phyloP scores from a whole-genome alignment of 1,140 invertebrate species.

The Euwallacea fornicatus region DNA sequence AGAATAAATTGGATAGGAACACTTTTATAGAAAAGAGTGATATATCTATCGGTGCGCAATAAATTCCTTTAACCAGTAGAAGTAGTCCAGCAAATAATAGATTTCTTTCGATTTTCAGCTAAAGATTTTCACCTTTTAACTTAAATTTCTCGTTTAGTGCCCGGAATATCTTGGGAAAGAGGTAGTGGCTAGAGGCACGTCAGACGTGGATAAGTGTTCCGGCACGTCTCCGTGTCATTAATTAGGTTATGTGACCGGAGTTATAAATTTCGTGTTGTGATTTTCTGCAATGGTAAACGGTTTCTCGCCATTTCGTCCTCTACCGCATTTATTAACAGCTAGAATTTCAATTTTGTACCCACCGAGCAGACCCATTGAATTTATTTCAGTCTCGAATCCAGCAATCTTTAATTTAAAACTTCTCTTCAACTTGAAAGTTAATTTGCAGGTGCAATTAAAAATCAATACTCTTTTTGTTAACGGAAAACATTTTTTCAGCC shows the following conservation, averaged over 20 bases:
- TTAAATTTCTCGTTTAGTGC: conserved; percentile 10
- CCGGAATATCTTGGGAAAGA: conserved; percentile 1
- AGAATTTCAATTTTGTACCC: not conserved
- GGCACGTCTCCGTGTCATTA: conserved; percentile 16
- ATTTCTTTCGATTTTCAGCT: conserved; percentile 12
- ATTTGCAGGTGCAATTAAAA: conserved; percentile 7
- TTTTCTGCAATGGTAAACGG: conserved; percentile 17
- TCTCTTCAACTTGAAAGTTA: not conserved
- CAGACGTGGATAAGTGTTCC: conserved; percentile 15
- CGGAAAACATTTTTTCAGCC: conserved; percentile 6
- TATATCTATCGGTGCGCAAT: conserved; percentile 4
- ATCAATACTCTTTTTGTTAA: conserved; percentile 1
- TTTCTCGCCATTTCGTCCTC: conserved; percentile 3
- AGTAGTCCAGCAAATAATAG: conserved; percentile 16
- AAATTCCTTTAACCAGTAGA: conserved; percentile 6
- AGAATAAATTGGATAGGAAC: not conserved
- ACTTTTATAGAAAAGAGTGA: not conserved
- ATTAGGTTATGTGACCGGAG: conserved; percentile 20
- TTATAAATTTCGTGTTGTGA: conserved; percentile 9
- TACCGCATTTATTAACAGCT: conserved; percentile 2
- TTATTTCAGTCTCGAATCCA: not conserved
- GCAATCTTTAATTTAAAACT: conserved; percentile 6
- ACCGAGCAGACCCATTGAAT: too few species aligned
- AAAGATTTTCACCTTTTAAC: conserved; percentile 12
- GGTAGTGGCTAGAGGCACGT: conserved; percentile 11